Evolutionary conservation across 2,888 invertebrate species (phyloP), one percentile per base, ranked within the genome.

Genomic region (Netelia fuscicornis): DNA sequence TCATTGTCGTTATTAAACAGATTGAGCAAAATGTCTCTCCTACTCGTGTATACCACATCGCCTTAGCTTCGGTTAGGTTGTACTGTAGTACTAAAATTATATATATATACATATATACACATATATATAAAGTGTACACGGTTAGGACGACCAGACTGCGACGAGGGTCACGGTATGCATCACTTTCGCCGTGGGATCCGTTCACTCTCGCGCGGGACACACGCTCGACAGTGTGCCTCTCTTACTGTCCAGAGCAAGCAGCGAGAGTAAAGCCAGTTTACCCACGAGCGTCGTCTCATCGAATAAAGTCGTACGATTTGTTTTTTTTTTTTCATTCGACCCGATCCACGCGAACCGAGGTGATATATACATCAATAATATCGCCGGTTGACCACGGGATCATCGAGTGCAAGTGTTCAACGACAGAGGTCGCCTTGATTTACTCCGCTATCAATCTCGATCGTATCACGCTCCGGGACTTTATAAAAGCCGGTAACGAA

Each of bases 121-220:
- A 56, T 11, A 11, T 42, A 9, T 23, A 56, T 37, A 42, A 30
- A n/a, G 62, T 52, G 37, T 37, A 20, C 13, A 30, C 13, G 30
- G 64, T 56, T 30, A 65, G 82, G 56, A 77, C 77, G 77, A 77
- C 42, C 17, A 58, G 42, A 70, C 65, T 37, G 71, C 64, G 62
- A 76, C 75, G 82, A 82, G 81, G 82, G 85, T 79, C 79, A 71
- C 79, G 81, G 81, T 79, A 79, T 82, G 81, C 81, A 79, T 82
- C 82, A 85, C 85, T 85, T 85, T 85, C 85, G 82, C 85, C 85
- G 82, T 82, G 79, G 37, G 75, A 79, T 82, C 75, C 65, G 85
- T 78, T 85, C 84, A 81, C 84, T 82, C 82, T 79, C 79, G 82
- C 85, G 79, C 78, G 85, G 60, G 79, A 79, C 84, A 25, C 71